Base-by-base conservation (phyloP, 2,888 invertebrate species). In the Noctua pronuba region DNA sequence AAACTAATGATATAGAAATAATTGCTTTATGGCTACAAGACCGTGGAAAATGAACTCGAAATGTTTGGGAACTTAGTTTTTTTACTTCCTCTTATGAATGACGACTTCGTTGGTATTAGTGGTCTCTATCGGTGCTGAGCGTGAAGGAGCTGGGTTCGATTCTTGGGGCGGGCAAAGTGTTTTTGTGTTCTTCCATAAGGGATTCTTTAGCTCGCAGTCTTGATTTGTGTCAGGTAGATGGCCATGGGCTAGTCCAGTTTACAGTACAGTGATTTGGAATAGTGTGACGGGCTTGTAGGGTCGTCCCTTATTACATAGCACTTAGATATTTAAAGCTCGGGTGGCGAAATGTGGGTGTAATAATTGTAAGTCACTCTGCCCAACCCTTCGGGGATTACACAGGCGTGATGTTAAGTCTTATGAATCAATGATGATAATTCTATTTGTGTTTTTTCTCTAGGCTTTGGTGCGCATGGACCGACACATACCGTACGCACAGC, bases 381-480 rank as follows among this genome's bases (percentile, higher is more conserved):
- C 6, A 10, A 24, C 24, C 35, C 11, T 62, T 10, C 62, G 24
- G 38, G 4, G 24, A 11, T 31, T 10, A 35, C 3, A 10, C 1
- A 21, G 21, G 62, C 21, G 1, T 62, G 62, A 24, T 2, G 24
- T 38, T 2, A n/a, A 0, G 64, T 3, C 35, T 24, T 64, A 1
- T 38, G 3, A 7, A 2, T 38, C 0, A 18, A 21, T 52, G 64
- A 28, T 75, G 16, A 13, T 75, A 49, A 67, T 68, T 13, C n/a
- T 52, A 4, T 74, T 38, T 60, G 10, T 68, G 62, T 76, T 70
- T 49, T 31, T 77, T 83, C 79, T 74, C 11, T 58, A 96, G 97
- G 99, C 99, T 8, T 95, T 98, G 92, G 98, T 99, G 28, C 97
- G 99, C 66, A 99, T 99, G 98, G 98, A 99, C 86, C 96, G 97